Evolutionary conservation across 2,888 invertebrate species (phyloP).

Genomic region (Endomychus coccineus): DNA sequence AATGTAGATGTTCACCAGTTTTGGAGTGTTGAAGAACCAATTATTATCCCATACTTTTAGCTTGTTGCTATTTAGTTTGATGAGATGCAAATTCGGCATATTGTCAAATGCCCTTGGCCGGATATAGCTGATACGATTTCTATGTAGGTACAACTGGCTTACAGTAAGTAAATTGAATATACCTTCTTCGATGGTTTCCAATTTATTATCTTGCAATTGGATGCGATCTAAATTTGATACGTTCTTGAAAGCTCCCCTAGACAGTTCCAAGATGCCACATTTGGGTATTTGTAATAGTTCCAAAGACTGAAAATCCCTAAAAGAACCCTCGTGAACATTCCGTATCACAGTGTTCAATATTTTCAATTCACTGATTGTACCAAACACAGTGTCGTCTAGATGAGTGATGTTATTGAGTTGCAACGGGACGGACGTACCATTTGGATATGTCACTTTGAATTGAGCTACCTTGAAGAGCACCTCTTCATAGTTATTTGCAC

Average conservation of each 20-base stretch:
- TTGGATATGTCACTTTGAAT: no score
- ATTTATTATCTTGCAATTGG: slow-evolving; percentile 17
- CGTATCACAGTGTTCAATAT: no score
- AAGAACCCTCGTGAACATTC: slow-evolving; percentile 2
- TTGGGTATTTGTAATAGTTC: slow-evolving; percentile 8
- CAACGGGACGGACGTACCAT: no score
- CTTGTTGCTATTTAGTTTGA: slow-evolving; percentile 16
- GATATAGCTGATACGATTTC: slow-evolving; percentile 17
- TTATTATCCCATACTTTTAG: slow-evolving; percentile 16
- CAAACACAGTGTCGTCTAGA: no score
- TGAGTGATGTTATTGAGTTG: no score
- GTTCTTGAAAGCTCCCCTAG: slow-evolving; percentile 15
- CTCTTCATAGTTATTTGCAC: no score
- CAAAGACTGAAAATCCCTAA: slow-evolving; percentile 14
- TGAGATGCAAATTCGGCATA: slow-evolving; percentile 16
- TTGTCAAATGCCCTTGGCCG: slow-evolving; percentile 14
- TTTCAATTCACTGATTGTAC: no score
- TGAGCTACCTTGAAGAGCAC: no score
- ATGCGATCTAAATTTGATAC: slow-evolving; percentile 15
- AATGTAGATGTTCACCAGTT: slow-evolving; percentile 18
- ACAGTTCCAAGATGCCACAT: slow-evolving; percentile 13
- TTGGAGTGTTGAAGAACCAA: slow-evolving; percentile 19
- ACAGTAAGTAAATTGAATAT: slow-evolving; percentile 16
- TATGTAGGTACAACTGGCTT: slow-evolving; percentile 15
- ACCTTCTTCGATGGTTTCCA: slow-evolving; percentile 11